Evolutionary conservation across 2,888 invertebrate genomes (phyloP), one percentile per base, ranked within the genome.

Genomic region (Tachina grossa): DNA sequence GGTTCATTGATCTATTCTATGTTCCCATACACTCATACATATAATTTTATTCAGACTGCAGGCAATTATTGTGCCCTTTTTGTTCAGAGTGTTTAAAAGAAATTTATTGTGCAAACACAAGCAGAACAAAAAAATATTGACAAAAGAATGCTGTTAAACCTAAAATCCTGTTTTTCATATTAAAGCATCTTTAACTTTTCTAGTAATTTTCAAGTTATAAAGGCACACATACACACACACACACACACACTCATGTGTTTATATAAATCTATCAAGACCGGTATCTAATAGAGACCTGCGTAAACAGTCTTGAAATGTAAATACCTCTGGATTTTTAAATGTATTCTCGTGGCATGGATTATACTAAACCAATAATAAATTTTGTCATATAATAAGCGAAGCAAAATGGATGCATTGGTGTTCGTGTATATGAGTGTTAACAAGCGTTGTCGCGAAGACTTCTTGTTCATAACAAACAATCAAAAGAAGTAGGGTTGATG

Each of bases 141-240:
- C 55, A 68, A 66, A 82, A 85, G 82, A 85, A 81, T 75, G 66
- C 61, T 66, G 75, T 63, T 19, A 63, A 81, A 68, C 78, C 78
- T 39, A 78, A 81, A 85, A 81, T 77, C 81, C 85, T 85, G 77
- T 85, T 82, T 82, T 43, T 47, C 19, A 43, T 61, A 31, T 45
- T 77, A 16, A 51, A 47, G 68, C 13, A 51, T 69, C 49, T 77
- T 41, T 59, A 43, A 45, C 10, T 65, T 59, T 43, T 51, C 61
- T 43, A 51, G 51, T 51, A 51, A 41, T 59, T 47, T 51, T 45
- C 5, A 51, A 61, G 61, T 14, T 11, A 43, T 10, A 19, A 16
- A 13, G 6, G 1, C n/a, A 9, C 45, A 22, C 3, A 47, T 31
- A 31, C 51, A 51, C 16, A 51, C 51, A n/a, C 3, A 51, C 51